phyloP scores from a whole-genome alignment of 2,888 invertebrate genomes.

The Nymphalis polychloros region DNA sequence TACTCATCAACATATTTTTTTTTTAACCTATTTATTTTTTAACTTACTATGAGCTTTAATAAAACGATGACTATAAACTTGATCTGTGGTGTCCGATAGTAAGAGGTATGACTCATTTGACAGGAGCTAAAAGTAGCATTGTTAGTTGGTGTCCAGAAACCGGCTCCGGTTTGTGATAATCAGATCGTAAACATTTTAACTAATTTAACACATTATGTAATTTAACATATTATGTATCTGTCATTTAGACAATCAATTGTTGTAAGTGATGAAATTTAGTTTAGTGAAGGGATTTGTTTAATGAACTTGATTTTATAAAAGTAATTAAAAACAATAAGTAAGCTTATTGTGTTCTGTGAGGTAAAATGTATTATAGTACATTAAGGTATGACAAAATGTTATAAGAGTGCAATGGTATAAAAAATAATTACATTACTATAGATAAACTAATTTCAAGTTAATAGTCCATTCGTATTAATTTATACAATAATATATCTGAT shows the following conservation, averaged over 20 bases:
- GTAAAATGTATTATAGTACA: no score
- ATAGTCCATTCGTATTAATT: background rate
- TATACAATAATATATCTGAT: conserved; percentile 4
- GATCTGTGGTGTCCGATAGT: conserved; percentile 3
- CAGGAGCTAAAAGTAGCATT: conserved; percentile 12
- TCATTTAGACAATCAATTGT: background rate
- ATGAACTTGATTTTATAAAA: no score
- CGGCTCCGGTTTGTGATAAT: conserved; percentile 5
- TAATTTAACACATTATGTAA: conserved; percentile 1
- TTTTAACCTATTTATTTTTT: no score
- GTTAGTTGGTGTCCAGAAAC: conserved; percentile 8
- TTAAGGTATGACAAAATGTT: no score
- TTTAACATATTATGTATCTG: background rate
- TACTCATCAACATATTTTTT: no score
- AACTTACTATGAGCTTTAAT: background rate
- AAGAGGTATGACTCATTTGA: conserved; percentile 14
- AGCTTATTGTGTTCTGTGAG: no score
- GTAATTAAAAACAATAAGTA: no score
- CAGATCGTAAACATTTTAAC: background rate
- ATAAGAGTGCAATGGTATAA: no score
- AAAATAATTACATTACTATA: no score
- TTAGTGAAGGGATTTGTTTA: no score
- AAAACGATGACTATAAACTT: conserved; percentile 3
- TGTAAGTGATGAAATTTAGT: no score
- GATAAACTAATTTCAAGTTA: no score